phyloP scores from a whole-genome alignment of 2,888 invertebrate genomes.

The Troglohyphantes excavatus region DNA sequence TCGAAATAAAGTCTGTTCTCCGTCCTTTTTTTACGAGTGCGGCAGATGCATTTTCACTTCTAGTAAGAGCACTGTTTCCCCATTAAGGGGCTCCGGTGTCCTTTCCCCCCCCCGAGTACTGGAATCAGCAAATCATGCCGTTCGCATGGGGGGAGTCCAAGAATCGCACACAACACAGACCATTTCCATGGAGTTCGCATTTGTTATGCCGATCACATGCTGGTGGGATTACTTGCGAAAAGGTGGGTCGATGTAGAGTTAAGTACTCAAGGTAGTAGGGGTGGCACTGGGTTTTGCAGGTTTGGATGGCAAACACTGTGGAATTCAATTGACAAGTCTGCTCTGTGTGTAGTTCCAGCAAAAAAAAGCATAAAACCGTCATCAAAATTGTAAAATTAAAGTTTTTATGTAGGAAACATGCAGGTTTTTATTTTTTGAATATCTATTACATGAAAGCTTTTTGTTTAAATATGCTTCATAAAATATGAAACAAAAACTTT shows the following conservation, averaged over 20 bases:
- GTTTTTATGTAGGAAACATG: too few relatives aligned
- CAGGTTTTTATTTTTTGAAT: too few relatives aligned
- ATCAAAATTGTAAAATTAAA: too few relatives aligned
- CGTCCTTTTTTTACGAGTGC: conserved; percentile 47
- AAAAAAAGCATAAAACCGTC: too few relatives aligned
- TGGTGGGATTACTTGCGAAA: conserved; percentile 1
- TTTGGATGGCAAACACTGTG: too few relatives aligned
- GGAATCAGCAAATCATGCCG: conserved; percentile 47
- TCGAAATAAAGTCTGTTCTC: too few relatives aligned
- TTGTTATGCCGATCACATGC: conserved; percentile 14
- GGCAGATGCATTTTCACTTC: conserved; percentile 24
- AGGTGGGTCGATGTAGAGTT: conserved; percentile 7
- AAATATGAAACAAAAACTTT: too few relatives aligned
- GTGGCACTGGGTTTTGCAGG: too few relatives aligned
- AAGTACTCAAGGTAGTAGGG: conserved; percentile 19
- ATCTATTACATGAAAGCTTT: too few relatives aligned
- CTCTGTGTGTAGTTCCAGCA: too few relatives aligned
- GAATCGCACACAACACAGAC: background rate
- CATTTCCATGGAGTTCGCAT: conserved; percentile 28
- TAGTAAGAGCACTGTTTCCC: conserved; percentile 22
- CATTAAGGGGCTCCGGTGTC: conserved; percentile 32
- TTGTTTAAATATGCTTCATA: too few relatives aligned
- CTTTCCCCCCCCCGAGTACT: conserved; percentile 35
- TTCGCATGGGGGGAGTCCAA: conserved; percentile 42
- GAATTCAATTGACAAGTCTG: too few relatives aligned